Evolutionary conservation across 1,140 invertebrate species (phyloP).

Genomic region (Leptestheria dahalacensis): DNA sequence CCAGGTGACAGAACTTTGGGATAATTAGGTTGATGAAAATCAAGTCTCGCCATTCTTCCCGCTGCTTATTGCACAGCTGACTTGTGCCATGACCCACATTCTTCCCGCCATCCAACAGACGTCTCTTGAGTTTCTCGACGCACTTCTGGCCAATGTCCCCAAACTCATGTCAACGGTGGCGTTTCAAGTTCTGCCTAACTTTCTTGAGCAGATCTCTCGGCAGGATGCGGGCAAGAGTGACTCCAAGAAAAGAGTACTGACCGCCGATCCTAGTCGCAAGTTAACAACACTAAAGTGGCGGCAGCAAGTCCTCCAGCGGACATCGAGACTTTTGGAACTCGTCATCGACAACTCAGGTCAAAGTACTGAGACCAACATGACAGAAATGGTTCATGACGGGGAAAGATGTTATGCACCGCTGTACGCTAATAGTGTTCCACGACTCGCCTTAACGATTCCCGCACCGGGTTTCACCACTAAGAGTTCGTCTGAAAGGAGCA

Average conservation of each 20-base stretch:
- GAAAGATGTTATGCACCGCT: neutral
- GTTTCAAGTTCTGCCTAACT: slow-evolving; percentile 26
- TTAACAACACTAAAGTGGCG: slow-evolving; percentile 13
- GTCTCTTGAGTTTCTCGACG: slow-evolving; percentile 26
- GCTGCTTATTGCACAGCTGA: slow-evolving; percentile 27
- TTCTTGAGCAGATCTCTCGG: slow-evolving; percentile 29
- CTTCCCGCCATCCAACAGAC: slow-evolving; percentile 27
- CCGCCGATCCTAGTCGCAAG: slow-evolving; percentile 7
- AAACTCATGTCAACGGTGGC: slow-evolving; percentile 22
- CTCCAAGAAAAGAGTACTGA: slow-evolving; percentile 1
- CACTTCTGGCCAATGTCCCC: slow-evolving; percentile 20
- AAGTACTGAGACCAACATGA: neutral
- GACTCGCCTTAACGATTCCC: neutral
- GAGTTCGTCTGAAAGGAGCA: neutral
- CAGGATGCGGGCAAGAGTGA: slow-evolving; percentile 1
- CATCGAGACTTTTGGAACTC: slow-evolving; percentile 1
- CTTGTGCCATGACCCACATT: slow-evolving; percentile 32
- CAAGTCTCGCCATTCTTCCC: slow-evolving; percentile 27
- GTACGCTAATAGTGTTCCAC: neutral
- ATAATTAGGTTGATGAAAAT: slow-evolving; percentile 16
- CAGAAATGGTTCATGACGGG: neutral
- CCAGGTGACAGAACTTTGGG: neutral
- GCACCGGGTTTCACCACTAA: neutral
- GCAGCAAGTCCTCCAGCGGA: slow-evolving; percentile 9
- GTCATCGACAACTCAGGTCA: neutral